phyloP scores from a whole-genome alignment of 2,888 invertebrate genomes.

The Pimpla rufipes region DNA sequence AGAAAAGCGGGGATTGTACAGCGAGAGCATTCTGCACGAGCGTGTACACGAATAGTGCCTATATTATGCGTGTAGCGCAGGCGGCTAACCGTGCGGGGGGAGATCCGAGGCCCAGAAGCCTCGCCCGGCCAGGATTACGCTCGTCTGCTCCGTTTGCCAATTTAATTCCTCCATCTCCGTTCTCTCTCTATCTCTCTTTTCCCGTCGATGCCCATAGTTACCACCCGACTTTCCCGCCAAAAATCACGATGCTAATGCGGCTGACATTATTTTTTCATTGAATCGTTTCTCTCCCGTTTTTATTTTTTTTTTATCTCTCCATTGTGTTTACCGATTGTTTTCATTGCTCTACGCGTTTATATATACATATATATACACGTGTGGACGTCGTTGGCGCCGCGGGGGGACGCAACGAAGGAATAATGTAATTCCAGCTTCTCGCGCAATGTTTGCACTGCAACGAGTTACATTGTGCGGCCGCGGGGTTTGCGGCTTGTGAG shows the following conservation, averaged over 20 bases:
- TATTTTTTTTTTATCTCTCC: neutral
- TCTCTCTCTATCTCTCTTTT: neutral
- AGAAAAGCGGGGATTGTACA: constrained; percentile 49
- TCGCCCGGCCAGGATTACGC: constrained; percentile 45
- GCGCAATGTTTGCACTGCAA: constrained; percentile 64
- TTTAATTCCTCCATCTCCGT: constrained; percentile 21
- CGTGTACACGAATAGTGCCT: constrained; percentile 21
- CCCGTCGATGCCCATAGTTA: too few relatives aligned
- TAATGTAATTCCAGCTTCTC: constrained; percentile 58
- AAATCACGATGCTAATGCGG: neutral
- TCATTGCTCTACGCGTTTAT: constrained; percentile 23
- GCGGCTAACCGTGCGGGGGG: neutral
- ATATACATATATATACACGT: neutral
- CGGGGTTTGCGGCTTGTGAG: constrained; percentile 62
- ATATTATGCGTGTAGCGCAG: constrained; percentile 28
- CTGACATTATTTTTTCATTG: neutral
- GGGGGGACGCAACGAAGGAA: neutral
- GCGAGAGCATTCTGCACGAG: constrained; percentile 25
- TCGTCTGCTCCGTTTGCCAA: constrained; percentile 30
- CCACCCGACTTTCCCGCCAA: too few relatives aligned
- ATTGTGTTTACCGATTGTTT: constrained; percentile 10
- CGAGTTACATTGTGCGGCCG: constrained; percentile 60
- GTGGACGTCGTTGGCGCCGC: neutral
- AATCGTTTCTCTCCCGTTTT: neutral
- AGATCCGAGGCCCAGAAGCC: constrained; percentile 20